phyloP scores from a whole-genome alignment of 2,113 vertebrate species.

The Machaerirhynchus nigripectus region DNA sequence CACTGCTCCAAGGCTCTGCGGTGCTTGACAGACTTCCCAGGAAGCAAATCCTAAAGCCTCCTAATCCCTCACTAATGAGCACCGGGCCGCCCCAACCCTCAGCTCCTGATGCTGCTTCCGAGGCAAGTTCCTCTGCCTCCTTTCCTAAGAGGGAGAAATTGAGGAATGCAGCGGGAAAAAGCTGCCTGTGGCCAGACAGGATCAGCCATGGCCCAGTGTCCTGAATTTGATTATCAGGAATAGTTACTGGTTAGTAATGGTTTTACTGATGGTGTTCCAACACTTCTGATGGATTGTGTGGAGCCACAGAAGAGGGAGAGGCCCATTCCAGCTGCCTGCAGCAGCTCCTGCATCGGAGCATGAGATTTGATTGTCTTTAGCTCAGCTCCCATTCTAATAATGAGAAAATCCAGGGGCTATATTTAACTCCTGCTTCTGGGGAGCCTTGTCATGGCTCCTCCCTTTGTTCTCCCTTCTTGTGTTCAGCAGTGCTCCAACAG shows the following conservation, averaged over 20 bases:
- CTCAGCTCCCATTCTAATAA: neutral
- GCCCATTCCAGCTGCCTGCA: neutral
- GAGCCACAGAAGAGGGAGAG: neutral
- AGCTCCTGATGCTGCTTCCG: neutral
- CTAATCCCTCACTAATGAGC: neutral
- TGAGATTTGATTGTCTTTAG: constrained; percentile 14
- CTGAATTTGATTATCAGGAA: neutral
- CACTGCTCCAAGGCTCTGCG: neutral
- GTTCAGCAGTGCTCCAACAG: neutral
- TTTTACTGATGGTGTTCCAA: neutral
- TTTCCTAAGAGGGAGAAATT: neutral
- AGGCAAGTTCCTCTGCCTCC: neutral
- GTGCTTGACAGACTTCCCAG: neutral
- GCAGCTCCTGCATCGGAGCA: neutral
- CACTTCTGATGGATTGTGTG: neutral
- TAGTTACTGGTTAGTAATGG: neutral
- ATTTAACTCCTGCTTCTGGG: constrained; percentile 4
- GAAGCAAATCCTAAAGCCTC: neutral
- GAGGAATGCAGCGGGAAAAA: neutral
- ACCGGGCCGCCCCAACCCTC: rapidly evolving
- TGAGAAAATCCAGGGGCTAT: neutral
- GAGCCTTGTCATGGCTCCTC: neutral
- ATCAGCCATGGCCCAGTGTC: neutral
- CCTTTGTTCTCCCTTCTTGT: neutral
- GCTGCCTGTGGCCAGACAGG: neutral